These are phyloP conservation scores for Halcyon malimbica DNA, from an alignment of 2,113 vertebrate species.

Conservation along the genomic window DNA sequence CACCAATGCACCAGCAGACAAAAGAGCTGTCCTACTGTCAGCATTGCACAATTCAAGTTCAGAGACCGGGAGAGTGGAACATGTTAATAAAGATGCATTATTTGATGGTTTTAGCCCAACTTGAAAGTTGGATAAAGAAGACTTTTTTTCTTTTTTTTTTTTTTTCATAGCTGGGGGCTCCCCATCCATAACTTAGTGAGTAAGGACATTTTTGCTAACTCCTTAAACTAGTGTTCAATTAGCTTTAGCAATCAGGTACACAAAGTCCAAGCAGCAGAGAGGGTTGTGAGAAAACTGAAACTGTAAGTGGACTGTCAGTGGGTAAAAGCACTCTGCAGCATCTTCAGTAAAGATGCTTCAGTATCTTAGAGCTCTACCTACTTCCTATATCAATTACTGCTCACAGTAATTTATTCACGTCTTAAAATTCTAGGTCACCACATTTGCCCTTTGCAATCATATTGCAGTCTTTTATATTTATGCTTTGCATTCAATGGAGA, in stretches of 20 bases:
- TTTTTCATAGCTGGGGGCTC: background rate
- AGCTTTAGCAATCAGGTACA: background rate
- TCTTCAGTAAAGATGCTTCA: background rate
- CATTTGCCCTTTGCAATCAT: slow-evolving; percentile 3
- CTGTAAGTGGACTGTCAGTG: background rate
- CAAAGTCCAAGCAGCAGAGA: background rate
- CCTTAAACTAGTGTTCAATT: background rate
- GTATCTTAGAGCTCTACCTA: background rate
- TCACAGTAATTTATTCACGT: background rate
- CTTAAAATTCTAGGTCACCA: background rate
- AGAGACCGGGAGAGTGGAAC: background rate
- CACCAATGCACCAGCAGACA: background rate
- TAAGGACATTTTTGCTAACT: background rate
- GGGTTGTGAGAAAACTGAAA: background rate
- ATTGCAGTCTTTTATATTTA: background rate
- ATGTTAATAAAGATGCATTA: background rate
- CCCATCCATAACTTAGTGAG: background rate
- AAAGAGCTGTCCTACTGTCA: background rate
- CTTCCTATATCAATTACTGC: background rate
- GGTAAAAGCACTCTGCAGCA: background rate
- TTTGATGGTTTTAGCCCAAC: background rate
- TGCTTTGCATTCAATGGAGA: background rate
- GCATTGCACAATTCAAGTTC: background rate
- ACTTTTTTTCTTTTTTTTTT: background rate
- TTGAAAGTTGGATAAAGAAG: background rate